These are phyloP conservation scores for Bombus huntii DNA, from an alignment of 1,140 invertebrate genomes.

Conservation along the genomic window DNA sequence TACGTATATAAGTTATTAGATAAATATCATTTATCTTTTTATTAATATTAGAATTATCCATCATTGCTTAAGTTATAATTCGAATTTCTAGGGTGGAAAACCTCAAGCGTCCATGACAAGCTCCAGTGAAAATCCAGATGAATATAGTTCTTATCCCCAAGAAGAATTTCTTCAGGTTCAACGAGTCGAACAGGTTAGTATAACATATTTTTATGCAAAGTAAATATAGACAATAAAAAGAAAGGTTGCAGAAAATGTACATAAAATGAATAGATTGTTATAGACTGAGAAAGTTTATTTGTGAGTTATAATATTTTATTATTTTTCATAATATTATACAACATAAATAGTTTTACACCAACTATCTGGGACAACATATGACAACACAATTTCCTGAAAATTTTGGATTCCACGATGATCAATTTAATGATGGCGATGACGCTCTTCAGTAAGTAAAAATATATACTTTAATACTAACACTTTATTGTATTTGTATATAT, in stretches of 20 bases:
- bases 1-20: slow-evolving; percentile 70
- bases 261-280: background rate
- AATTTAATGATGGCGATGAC: slow-evolving; percentile 87
- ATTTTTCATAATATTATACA: slow-evolving; percentile 10
- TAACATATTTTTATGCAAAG: background rate
- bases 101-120: slow-evolving; percentile 74
- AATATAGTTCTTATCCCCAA: slow-evolving; percentile 83
- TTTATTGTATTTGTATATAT: background rate
- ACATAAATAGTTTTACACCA: slow-evolving; percentile 83
- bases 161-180: slow-evolving; percentile 82
- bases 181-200: slow-evolving; percentile 77
- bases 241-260: background rate
- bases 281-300: background rate
- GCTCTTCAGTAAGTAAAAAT: slow-evolving; percentile 79
- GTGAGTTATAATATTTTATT: background rate
- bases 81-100: slow-evolving; percentile 67
- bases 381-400: slow-evolving; percentile 85
- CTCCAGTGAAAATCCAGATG: slow-evolving; percentile 83
- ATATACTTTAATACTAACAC: background rate
- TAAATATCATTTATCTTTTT: slow-evolving; percentile 25
- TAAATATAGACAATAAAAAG: background rate
- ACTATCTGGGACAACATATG: slow-evolving; percentile 86
- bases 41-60: background rate
- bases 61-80: slow-evolving; percentile 20
- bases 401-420: slow-evolving; percentile 87